A percentile compares a stretch with the other conserved stretches of the same genome.
Conservation (phyloP, 30 jellyfish, hydroid and myxozoan genomes). For the Rhopilema esculentum region DNA sequence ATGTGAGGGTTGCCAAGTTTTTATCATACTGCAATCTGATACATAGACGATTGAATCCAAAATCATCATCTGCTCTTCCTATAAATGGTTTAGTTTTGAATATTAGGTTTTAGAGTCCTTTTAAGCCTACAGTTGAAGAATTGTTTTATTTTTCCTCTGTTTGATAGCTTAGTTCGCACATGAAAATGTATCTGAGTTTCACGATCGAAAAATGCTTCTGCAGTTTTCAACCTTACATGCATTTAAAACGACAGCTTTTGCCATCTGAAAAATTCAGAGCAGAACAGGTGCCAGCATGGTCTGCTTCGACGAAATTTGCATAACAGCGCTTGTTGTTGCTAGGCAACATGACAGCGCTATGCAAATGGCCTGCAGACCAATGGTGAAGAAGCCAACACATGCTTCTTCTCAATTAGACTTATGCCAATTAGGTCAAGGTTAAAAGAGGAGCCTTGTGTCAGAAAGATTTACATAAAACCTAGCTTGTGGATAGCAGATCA, state of each 20-base stretch:
- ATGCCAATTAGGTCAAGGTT: background rate
- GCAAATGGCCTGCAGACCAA: background rate
- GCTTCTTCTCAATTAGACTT: background rate
- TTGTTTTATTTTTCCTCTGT: too few relatives aligned
- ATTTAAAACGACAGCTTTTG: background rate
- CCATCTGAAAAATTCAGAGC: background rate
- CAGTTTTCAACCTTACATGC: background rate
- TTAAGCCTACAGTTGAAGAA: too few relatives aligned
- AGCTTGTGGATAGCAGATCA: background rate
- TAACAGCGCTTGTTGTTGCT: background rate
- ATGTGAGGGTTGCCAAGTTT: too few relatives aligned
- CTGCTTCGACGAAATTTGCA: background rate
- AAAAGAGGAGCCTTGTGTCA: background rate
- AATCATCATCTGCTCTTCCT: too few relatives aligned
- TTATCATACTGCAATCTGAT: too few relatives aligned
- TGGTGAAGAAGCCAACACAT: background rate
- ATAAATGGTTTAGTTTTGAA: too few relatives aligned
- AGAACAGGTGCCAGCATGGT: background rate
- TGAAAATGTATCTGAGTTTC: too few relatives aligned
- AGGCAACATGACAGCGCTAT: background rate
- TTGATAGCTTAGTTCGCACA: too few relatives aligned
- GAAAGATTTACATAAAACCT: background rate
- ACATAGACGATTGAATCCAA: too few relatives aligned
- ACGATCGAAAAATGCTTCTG: background rate
- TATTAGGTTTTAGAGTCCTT: too few relatives aligned